A percentile compares a stretch with the other conserved stretches of the same genome.
Conservation (phyloP, 2,797 vertebrate genomes). For the Rhabdomys pumilio region DNA sequence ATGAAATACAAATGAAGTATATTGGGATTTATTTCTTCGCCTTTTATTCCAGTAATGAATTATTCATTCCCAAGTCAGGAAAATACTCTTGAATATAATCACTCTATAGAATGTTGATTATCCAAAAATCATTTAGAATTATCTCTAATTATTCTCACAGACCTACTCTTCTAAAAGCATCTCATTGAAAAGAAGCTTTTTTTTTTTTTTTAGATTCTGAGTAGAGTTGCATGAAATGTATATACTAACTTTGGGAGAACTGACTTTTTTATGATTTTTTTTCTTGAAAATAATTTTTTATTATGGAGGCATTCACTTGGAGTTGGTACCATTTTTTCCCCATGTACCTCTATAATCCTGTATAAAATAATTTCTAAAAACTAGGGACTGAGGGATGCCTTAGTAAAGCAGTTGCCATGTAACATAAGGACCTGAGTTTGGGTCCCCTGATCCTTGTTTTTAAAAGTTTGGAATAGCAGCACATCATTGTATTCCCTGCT, state of each 20-base stretch:
- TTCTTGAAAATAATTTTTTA: constrained; percentile 70
- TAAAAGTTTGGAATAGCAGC: not conserved
- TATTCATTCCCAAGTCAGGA: constrained; percentile 59
- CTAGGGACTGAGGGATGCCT: not conserved
- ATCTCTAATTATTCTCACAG: constrained; percentile 41
- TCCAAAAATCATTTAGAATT: constrained; percentile 46
- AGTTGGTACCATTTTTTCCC: constrained; percentile 29
- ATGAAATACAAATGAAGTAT: constrained; percentile 62
- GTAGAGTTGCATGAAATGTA: not conserved
- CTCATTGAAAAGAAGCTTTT: constrained; percentile 49
- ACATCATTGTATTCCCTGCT: not conserved
- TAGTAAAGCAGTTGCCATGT: not conserved
- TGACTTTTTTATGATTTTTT: constrained; percentile 30
- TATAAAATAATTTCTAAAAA: constrained; percentile 55
- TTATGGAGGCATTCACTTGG: constrained; percentile 3
- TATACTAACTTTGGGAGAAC: constrained; percentile 47
- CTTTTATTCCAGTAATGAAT: constrained; percentile 34
- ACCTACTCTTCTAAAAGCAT: constrained; percentile 42
- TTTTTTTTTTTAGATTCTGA: constrained; percentile 29
- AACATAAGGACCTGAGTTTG: not conserved
- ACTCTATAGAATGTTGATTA: constrained; percentile 39
- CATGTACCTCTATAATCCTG: not conserved
- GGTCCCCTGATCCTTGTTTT: not conserved
- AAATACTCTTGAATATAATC: constrained; percentile 49
- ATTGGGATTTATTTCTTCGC: constrained; percentile 56